Conservation (phyloP, 2,888 invertebrate species). For the Drosophila niveifrons region DNA sequence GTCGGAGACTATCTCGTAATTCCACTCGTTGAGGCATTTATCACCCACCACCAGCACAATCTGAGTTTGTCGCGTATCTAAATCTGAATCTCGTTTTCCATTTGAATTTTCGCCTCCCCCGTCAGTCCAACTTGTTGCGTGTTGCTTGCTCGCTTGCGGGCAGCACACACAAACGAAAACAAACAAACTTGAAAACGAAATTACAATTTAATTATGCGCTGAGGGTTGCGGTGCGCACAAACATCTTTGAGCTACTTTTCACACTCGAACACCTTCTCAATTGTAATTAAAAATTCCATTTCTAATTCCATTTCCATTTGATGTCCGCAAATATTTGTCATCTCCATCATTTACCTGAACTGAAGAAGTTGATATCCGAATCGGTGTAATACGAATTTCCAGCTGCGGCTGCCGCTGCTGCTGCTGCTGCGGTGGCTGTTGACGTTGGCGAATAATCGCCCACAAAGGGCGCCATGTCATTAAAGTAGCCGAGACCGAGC, state of each 20-base stretch:
- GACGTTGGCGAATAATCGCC: slow-evolving; percentile 80
- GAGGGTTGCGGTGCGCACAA: slow-evolving; percentile 58
- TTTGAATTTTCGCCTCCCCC: not conserved
- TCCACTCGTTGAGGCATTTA: slow-evolving; percentile 51
- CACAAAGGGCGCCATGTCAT: slow-evolving; percentile 82
- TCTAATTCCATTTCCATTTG: slow-evolving; percentile 50
- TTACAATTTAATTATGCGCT: slow-evolving; percentile 82
- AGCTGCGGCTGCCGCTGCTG: slow-evolving; percentile 20
- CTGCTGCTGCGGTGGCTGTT: slow-evolving; percentile 6
- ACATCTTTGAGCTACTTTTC: slow-evolving; percentile 66
- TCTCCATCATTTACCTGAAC: slow-evolving; percentile 78
- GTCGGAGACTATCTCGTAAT: slow-evolving; percentile 9
- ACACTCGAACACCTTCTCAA: slow-evolving; percentile 66
- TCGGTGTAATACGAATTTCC: slow-evolving; percentile 84
- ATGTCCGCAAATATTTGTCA: slow-evolving; percentile 76
- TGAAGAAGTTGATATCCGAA: slow-evolving; percentile 85
- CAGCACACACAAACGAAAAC: slow-evolving; percentile 48
- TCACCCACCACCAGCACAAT: slow-evolving; percentile 61
- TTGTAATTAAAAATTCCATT: slow-evolving; percentile 69
- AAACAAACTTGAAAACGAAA: slow-evolving; percentile 75
- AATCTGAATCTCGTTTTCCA: not conserved
- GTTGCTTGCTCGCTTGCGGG: slow-evolving; percentile 46
- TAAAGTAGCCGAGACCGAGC: slow-evolving; percentile 82
- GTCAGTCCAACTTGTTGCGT: slow-evolving; percentile 68
- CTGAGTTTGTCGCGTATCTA: slow-evolving; percentile 12